Base-by-base conservation (phyloP, 2,113 vertebrate species). In the Tragelaphus strepsiceros region DNA sequence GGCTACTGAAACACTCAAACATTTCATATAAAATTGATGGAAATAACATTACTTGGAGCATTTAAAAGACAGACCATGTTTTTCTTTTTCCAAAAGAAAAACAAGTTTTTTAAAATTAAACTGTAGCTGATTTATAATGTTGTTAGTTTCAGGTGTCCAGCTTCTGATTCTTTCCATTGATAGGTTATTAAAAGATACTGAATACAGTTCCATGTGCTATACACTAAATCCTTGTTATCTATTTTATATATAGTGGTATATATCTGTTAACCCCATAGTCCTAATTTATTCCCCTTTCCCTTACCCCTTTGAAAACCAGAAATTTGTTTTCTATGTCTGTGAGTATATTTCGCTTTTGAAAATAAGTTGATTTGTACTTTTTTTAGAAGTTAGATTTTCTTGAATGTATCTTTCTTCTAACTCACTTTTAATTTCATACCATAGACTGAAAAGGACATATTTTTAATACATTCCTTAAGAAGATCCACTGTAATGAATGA, bases 401-500 rank as follows among this genome's bases (percentile, higher is more conserved):
- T 22, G 2, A 96, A 67, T 64, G 13, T 61, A 54, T 80, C 64
- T 96, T 86, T 86, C n/a, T 26, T 61, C 26, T 78, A 78, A 91
- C 12, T 49, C 12, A 85, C 43, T 88, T 90, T 95, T 90, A n/a
- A 82, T 95, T 96, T 61, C 32, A 62, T n/a, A 95, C 13, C 28
- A 56, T 24, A 86, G 15, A 61, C 26, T 78, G 61, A 49, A 93
- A 97, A 97, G 15, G 35, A 78, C 49, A 21, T 46, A 96, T 46
- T 94, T 96, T 91, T 82, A 86, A 92, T 74, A 89, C 53, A 59
- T 62, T 83, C 74, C 86, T 88, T 94, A 91, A 85, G 46, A 86
- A 81, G 58, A 90, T 46, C 74, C 86, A 54, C 59, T 84, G 26
- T 89, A 93, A 94, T 28, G n/a, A 97, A 95, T 77, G 59, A 1